Conservation (phyloP, 1,140 invertebrate species). For the Trichonephila inaurata region DNA sequence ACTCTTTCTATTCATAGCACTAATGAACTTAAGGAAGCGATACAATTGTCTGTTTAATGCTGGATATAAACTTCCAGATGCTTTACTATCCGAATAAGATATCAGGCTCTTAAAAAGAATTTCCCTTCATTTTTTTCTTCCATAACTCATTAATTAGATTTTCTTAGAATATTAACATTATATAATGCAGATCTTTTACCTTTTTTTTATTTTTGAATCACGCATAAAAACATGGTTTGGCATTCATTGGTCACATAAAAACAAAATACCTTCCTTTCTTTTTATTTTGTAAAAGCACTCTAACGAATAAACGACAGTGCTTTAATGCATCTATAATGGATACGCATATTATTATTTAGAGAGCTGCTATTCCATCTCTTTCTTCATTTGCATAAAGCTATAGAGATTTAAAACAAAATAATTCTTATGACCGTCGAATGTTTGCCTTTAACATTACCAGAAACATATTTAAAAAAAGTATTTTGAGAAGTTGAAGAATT, state of each 20-base stretch:
- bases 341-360: neutral
- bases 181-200: neutral
- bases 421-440: neutral
- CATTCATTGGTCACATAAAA: neutral
- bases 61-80: neutral
- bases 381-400: neutral
- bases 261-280: neutral
- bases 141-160: conserved; percentile 8
- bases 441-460: neutral
- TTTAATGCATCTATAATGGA: neutral
- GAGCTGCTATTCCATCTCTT: neutral
- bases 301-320: neutral
- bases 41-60: conserved; percentile 6
- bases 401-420: neutral
- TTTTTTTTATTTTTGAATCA: neutral
- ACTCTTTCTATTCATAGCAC: neutral
- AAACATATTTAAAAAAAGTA: neutral
- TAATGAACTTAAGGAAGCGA: neutral
- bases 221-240: neutral
- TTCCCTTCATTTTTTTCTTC: neutral
- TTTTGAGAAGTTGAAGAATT: neutral
- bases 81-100: neutral
- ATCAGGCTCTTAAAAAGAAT: conserved; percentile 5
- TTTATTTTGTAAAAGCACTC: neutral
- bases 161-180: neutral